A percentile compares a stretch with the other conserved stretches of the same genome.
These are phyloP conservation scores for Leptarthrus brevirostris DNA, from an alignment of 2,888 invertebrate species.

Conservation along the genomic window DNA sequence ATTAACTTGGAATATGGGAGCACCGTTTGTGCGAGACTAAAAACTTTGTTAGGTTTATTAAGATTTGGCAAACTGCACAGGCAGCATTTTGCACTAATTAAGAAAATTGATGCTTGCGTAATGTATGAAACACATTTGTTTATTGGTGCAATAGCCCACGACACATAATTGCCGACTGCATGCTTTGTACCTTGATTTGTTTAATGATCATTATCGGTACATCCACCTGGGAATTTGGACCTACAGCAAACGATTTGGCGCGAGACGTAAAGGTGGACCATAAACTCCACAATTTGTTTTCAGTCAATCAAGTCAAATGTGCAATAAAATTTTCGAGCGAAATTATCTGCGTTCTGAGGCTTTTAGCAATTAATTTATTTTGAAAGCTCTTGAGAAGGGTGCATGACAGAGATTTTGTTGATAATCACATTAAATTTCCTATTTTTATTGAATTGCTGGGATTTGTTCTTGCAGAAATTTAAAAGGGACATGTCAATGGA, in stretches of 20 bases:
- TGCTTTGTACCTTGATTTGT: neutral
- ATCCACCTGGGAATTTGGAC: neutral
- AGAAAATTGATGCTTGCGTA: conserved; percentile 3
- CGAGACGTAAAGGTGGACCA: neutral
- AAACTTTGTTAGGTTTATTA: conserved; percentile 38
- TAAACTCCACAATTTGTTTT: neutral
- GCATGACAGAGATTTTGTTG: neutral
- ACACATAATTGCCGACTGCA: neutral
- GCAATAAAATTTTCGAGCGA: neutral
- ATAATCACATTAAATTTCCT: neutral
- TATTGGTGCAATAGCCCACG: neutral
- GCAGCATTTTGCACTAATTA: neutral
- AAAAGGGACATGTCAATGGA: too few species aligned
- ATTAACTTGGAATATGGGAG: neutral
- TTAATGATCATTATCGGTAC: neutral
- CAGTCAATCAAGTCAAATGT: conserved; percentile 6
- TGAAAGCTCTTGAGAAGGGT: neutral
- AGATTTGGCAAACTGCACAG: neutral
- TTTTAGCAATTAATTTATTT: neutral
- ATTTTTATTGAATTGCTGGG: too few species aligned
- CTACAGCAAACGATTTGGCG: neutral
- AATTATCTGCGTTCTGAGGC: neutral
- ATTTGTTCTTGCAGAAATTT: too few species aligned
- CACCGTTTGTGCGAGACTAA: too few species aligned
- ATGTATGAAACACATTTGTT: neutral